phyloP scores from a whole-genome alignment of 2,113 vertebrate species.

The Euleptes europaea region DNA sequence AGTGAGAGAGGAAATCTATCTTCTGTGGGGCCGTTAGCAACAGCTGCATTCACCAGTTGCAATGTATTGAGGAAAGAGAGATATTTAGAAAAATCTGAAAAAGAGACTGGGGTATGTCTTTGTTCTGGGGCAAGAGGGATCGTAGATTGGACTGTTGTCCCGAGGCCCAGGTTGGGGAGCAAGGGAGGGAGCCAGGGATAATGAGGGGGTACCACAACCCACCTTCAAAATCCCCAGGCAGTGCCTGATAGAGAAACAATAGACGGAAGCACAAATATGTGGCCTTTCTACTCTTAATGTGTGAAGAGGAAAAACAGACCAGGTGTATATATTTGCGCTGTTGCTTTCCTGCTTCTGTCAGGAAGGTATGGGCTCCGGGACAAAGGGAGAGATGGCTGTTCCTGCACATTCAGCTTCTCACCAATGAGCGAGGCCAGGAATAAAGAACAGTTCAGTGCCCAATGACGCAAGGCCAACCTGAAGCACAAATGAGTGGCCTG shows the following conservation, averaged over 20 bases:
- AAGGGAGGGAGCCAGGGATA: too few species aligned
- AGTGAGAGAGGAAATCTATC: too few species aligned
- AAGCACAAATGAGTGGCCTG: background rate
- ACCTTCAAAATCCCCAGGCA: too few species aligned
- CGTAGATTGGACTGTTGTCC: too few species aligned
- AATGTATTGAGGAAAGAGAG: background rate
- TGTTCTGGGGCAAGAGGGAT: too few species aligned
- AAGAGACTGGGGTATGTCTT: background rate
- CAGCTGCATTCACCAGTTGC: background rate
- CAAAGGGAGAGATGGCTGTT: background rate
- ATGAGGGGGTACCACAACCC: too few species aligned
- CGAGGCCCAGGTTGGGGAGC: too few species aligned
- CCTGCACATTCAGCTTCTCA: rapidly evolving
- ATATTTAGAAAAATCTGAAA: background rate
- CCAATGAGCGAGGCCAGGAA: background rate
- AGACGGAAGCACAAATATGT: too few species aligned
- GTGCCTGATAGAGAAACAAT: too few species aligned
- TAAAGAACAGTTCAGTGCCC: background rate
- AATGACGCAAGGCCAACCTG: background rate
- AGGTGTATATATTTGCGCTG: background rate
- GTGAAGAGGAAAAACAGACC: background rate
- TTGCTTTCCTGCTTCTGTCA: background rate
- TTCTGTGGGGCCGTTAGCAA: background rate
- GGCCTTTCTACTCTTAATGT: background rate
- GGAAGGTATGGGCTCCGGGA: background rate